Percentiles rank a stretch among this genome's conserved stretches.
phyloP scores from a whole-genome alignment of 2,797 vertebrate species.

The Pantherophis vulpinus region DNA sequence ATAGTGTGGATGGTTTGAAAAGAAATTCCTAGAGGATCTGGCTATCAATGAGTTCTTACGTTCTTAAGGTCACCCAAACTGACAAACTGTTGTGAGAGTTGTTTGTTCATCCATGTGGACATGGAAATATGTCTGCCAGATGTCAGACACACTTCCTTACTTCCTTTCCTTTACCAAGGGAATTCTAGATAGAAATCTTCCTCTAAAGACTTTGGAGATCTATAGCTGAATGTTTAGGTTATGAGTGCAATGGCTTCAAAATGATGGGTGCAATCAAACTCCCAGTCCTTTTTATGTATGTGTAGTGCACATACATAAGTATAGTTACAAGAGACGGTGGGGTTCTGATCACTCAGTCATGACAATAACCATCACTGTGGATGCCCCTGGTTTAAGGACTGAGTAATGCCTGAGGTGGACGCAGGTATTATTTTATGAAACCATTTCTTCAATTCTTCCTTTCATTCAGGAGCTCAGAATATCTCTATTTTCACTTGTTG shows the following conservation, averaged over 20 bases:
- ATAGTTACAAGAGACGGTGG: background rate
- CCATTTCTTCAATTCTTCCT: background rate
- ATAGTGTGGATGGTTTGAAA: background rate
- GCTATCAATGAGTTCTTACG: background rate
- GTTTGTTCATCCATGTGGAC: background rate
- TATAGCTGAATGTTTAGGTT: background rate
- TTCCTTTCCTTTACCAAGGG: background rate
- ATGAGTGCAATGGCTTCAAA: background rate
- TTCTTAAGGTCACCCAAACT: background rate
- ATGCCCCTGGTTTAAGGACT: background rate
- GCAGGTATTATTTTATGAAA: background rate
- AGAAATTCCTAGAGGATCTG: background rate
- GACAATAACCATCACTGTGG: background rate
- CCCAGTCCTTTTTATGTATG: background rate
- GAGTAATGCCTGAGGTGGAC: background rate
- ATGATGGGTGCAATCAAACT: background rate
- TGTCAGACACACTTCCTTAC: background rate
- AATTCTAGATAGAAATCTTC: background rate
- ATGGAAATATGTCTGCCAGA: background rate
- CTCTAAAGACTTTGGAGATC: background rate
- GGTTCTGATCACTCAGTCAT: background rate
- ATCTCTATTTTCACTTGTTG: background rate
- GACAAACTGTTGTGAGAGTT: background rate
- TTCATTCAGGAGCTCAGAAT: background rate
- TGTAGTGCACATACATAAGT: background rate